Percentiles rank a stretch among this genome's conserved stretches.
phyloP scores from a whole-genome alignment of 1,140 invertebrate genomes.

The Rhynchophorus ferrugineus region DNA sequence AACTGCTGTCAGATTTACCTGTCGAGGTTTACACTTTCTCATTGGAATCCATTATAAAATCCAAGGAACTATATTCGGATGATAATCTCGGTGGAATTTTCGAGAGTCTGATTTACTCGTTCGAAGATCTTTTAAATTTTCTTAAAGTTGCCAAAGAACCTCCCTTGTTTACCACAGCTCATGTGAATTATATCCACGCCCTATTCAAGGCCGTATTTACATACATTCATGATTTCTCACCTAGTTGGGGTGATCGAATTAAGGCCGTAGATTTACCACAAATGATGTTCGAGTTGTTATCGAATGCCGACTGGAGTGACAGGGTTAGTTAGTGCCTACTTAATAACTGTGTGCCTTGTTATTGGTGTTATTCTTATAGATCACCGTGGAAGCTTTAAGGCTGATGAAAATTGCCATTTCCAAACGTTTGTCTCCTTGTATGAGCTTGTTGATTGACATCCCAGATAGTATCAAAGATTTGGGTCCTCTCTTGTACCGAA shows the following conservation, averaged over 20 bases:
- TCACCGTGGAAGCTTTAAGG: not conserved
- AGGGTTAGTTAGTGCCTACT: no score
- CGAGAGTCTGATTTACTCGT: conserved; percentile 9
- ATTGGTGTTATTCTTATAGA: not conserved
- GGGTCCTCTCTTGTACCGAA: conserved; percentile 12
- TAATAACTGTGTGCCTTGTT: not conserved
- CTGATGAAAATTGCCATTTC: conserved; percentile 5
- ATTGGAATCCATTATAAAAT: conserved; percentile 7
- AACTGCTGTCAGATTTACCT: not conserved
- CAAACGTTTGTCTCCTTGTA: conserved; percentile 10
- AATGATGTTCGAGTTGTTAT: not conserved
- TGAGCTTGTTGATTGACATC: conserved; percentile 11
- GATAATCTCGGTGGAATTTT: conserved; percentile 2
- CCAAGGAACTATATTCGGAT: conserved; percentile 12
- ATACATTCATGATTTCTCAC: conserved; percentile 10
- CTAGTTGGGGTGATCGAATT: conserved; percentile 11
- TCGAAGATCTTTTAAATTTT: conserved; percentile 9
- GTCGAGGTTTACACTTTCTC: conserved; percentile 1
- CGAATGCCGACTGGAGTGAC: conserved; percentile 6
- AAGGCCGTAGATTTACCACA: conserved; percentile 10
- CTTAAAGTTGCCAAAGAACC: not conserved
- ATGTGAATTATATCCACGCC: not conserved
- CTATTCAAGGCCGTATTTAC: conserved; percentile 2
- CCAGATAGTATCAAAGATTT: conserved; percentile 6
- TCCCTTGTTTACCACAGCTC: no score